Base-by-base conservation (phyloP, 2,888 invertebrate genomes). In the Sepioteuthis lessoniana region DNA sequence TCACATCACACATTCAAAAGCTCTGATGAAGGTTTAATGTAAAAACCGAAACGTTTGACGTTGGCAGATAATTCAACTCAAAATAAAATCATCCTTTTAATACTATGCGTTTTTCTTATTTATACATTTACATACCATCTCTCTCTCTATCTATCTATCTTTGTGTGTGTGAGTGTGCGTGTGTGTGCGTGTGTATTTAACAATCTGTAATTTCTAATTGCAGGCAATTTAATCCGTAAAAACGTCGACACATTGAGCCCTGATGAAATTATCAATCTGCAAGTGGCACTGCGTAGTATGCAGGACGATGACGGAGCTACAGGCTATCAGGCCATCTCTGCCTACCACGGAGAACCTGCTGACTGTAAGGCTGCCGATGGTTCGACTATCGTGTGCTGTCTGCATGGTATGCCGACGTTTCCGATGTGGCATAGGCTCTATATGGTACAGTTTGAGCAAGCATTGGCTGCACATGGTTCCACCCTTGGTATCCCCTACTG, bases 391-490 rank as follows among this genome's bases (percentile, higher is more conserved):
- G 94, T 95, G n/a, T 95, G 95, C 90, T 94, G 95, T 55, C 47
- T 95, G 21, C 95, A 95, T 90, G 95, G 95, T 25, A 95, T 94
- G 94, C 94, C 95, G 90, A 93, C 93, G 19, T 95, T 95, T 93
- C 95, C 95, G 8, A 94, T 94, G 93, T 95, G 95, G 95, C 95
- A 95, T 90, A 90, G 95, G 28, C 94, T 95, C 7, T 95, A 94
- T 93, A 76, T 94, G 2, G 94, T 94, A 46, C 95, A 95, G 93
- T 31, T 95, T 28, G 95, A 95, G 46, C 94, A 94, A 50, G 94
- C 93, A 93, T 25, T 50, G 37, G 37, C 47, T 35, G 50, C 19
- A 28, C 90, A 93, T 90, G 60, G 76, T 35, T 42, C 60, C 90
- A 46, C 94, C 60, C 93, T 95, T 76, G 95, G 95, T 38, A 92